Base-by-base conservation (phyloP, 2,797 vertebrate species). In the Pelochelys cantorii region DNA sequence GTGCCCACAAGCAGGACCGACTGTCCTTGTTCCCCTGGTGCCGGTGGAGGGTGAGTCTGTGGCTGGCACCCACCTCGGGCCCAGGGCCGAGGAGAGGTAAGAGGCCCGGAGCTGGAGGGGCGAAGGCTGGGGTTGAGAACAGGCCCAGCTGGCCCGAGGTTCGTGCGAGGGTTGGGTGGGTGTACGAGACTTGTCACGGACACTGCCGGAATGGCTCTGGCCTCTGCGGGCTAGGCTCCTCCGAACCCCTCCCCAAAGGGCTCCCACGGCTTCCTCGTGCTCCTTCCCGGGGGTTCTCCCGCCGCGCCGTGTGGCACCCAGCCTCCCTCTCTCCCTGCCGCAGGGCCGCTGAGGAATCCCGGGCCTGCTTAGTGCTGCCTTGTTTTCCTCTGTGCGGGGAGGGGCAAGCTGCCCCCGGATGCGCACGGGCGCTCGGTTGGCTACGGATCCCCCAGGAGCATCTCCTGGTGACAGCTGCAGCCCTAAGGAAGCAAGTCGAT, bases 31-130 rank as follows among this genome's bases (percentile, higher is more conserved):
- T 55, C 14, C 57, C 25, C 4, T 65, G n/a, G 27, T 2, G 1
- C 42, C 65, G 4, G 65, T 90, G 52, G 54, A 0, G 13, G 56
- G 9, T 10, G 17, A n/a, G 14, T 56, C 92, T 11, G 18, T 29
- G 42, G 57, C 86, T 11, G 5, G 56, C n/a, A 11, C 54, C 42
- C 0, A 0, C 18, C 48, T 83, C 93, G 87, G 89, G 79, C 84
- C 71, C 81, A 23, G 1, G 22, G 86, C 81, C 78, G 79, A 48
- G 31, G 29, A 56, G 37, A 0, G 29, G 10, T 55, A 62, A 93
- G 81, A 89, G 93, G 95, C 95, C 96, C 96, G 94, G 94, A 94
- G 92, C 90, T 94, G 93, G 95, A 83, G 17, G 87, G 88, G 25
- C 23, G 48, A 48, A 93, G 94, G 94, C 59, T 89, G 56, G 91